A percentile compares a stretch with the other conserved stretches of the same genome.
These are phyloP conservation scores for Amphiprion clarkii DNA, from an alignment of 2,797 vertebrate species.

Conservation along the genomic window DNA sequence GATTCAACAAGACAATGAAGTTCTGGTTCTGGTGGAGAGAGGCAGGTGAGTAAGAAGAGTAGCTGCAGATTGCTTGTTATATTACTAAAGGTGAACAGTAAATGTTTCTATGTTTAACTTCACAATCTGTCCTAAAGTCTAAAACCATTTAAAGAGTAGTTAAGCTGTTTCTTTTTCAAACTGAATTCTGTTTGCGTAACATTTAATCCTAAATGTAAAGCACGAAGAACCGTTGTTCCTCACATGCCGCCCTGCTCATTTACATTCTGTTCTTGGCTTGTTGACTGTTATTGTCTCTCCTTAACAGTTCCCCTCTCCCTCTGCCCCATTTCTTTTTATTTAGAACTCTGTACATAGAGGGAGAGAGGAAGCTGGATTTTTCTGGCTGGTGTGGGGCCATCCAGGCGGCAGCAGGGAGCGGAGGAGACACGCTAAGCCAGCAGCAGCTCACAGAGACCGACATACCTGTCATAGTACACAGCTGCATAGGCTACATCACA, in stretches of 20 bases:
- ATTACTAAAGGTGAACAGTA: neutral
- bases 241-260: neutral
- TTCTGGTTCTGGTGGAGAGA: conserved; percentile 93
- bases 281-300: neutral
- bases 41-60: conserved; percentile 87
- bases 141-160: neutral
- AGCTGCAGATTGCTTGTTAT: neutral
- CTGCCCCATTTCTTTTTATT: neutral
- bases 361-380: conserved; percentile 93
- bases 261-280: neutral
- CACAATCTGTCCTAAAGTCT: conserved; percentile 1
- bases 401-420: conserved; percentile 90
- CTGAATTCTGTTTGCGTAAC: neutral
- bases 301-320: neutral
- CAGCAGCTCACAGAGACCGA: conserved; percentile 95
- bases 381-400: conserved; percentile 90
- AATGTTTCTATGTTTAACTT: conserved; percentile 5
- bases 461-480: conserved; percentile 92
- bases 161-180: too few relatives aligned
- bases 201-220: neutral
- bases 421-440: conserved; percentile 90
- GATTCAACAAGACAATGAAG: conserved; percentile 91
- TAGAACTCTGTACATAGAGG: conserved; percentile 94
- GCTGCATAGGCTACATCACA: conserved; percentile 94
- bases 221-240: neutral